Evolutionary conservation across 30 jellyfish, hydroid and myxozoan genomes (phyloP).

Genomic region (Cassiopea andromeda): DNA sequence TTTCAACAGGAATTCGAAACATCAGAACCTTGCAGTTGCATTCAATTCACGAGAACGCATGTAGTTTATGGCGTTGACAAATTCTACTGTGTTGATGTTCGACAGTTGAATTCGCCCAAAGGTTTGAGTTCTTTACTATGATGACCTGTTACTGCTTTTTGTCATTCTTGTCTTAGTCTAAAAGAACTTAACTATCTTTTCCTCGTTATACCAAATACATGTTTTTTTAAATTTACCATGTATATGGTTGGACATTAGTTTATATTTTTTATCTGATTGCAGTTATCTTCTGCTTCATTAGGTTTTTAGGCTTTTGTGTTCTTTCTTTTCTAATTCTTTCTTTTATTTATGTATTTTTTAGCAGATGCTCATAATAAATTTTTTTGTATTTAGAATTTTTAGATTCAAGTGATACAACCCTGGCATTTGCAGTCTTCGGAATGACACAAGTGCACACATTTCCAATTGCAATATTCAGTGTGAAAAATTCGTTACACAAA

Average conservation of each 20-base stretch:
- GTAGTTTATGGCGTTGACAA: constrained; percentile 87
- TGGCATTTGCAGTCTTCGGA: constrained; percentile 96
- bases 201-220: too few relatives aligned
- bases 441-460: constrained; percentile 85
- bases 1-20: constrained; percentile 89
- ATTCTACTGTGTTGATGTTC: constrained; percentile 84
- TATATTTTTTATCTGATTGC: too few relatives aligned
- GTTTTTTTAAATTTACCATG: too few relatives aligned
- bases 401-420: constrained; percentile 91
- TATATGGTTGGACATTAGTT: too few relatives aligned
- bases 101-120: constrained; percentile 69
- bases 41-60: constrained; percentile 68
- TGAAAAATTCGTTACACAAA: constrained; percentile 39
- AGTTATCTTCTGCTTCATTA: too few relatives aligned
- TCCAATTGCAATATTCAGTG: constrained; percentile 88
- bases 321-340: background rate
- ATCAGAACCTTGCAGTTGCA: constrained; percentile 88
- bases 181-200: too few relatives aligned
- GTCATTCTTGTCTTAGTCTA: background rate
- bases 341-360: background rate
- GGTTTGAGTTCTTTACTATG: constrained; percentile 7
- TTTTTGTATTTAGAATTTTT: constrained; percentile 77
- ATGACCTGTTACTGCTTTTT: background rate
- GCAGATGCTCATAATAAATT: background rate
- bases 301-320: too few relatives aligned